phyloP scores from a whole-genome alignment of 1,140 invertebrate genomes.

The Lanistes nyassanus region DNA sequence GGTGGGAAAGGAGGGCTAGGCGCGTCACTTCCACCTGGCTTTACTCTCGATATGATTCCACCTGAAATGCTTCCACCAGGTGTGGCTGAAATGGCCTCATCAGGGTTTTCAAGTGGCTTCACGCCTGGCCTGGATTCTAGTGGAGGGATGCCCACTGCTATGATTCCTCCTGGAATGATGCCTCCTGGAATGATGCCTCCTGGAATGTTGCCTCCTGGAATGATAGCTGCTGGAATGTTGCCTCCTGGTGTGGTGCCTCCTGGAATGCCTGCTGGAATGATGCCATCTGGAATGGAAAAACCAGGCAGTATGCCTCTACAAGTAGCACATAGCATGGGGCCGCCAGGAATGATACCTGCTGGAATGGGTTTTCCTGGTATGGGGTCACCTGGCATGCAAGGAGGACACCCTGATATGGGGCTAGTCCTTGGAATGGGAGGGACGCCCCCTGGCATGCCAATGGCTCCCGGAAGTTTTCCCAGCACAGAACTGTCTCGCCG shows the following conservation, averaged over 20 bases:
- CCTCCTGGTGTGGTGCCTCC: conserved; percentile 6
- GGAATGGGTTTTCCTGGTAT: conserved; percentile 7
- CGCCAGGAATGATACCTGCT: conserved; percentile 1
- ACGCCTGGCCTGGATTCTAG: background rate
- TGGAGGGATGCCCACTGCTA: background rate
- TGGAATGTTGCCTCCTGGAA: conserved; percentile 10
- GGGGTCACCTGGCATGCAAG: background rate
- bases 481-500: background rate
- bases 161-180: background rate
- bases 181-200: conserved; percentile 12
- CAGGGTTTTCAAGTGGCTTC: background rate
- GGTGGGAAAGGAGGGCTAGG: background rate
- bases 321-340: conserved; percentile 8
- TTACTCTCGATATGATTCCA: conserved; percentile 22
- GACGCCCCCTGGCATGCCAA: background rate
- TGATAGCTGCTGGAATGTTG: conserved; percentile 2
- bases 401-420: conserved; percentile 16
- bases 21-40: conserved; percentile 1
- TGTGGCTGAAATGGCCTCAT: background rate
- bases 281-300: conserved; percentile 2
- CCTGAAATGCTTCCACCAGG: conserved; percentile 16
- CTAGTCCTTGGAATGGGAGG: conserved; percentile 1
- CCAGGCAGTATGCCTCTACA: conserved; percentile 11
- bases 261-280: conserved; percentile 19
- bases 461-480: background rate